Base-by-base conservation (phyloP, 2,888 invertebrate species). In the Sarcophaga carnaria region DNA sequence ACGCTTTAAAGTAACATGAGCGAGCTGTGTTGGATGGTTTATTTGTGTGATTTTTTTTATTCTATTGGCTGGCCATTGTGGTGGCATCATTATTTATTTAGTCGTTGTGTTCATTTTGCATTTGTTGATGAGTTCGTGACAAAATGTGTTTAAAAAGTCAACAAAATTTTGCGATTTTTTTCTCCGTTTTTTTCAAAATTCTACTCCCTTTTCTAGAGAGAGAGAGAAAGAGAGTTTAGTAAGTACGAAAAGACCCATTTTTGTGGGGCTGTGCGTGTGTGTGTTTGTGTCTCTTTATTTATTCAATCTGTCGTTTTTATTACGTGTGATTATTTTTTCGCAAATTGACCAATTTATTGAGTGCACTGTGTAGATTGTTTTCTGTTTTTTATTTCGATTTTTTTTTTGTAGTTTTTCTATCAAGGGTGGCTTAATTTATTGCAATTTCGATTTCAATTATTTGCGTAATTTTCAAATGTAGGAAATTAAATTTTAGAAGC, bases 91-190 rank as follows among this genome's bases (percentile, higher is more conserved):
- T 91, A 91, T 91, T 90, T 90, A 90, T 91, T 90, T 90, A 90
- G 89, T 74, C 75, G 25, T 76, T 62, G 79, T 84, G 71, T 76
- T 72, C 67, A 77, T 86, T 88, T 83, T 88, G 83, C 87, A 88
- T 89, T 89, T 89, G 90, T 88, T 90, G 88, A 90, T 90, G 89
- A 90, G 89, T 91, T 92, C 92, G 92, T 92, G 92, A 92, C 92
- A 91, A 92, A 92, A 92, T 91, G 91, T 92, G 92, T 92, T 92
- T 92, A 91, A 92, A 83, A 92, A 91, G 90, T 90, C 92, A 92
- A 92, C 91, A 91, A 91, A 37, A 70, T 45, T 82, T 89, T 69
- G 62, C 27, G 20, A 22, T 8, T 70, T 45, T 64, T 77, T 75
- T 60, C 59, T 0, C 10, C n/a, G 4, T 70, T 37, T 64, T 77